A percentile compares a stretch with the other conserved stretches of the same genome.
phyloP scores from a whole-genome alignment of 2,797 vertebrate species.

The Chromobotia macracanthus region DNA sequence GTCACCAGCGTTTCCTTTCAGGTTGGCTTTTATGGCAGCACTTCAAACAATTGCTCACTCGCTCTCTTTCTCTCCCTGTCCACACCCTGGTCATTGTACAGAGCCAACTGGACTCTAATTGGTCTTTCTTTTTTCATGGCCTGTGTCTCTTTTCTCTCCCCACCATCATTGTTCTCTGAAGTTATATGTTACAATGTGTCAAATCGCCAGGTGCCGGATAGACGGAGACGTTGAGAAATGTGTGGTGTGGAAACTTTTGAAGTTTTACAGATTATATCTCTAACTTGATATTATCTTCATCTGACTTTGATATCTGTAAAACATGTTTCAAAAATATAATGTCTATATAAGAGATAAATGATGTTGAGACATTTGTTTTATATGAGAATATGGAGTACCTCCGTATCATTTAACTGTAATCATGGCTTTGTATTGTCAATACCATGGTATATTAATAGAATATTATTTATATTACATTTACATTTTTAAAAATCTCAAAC shows the following conservation, averaged over 20 bases:
- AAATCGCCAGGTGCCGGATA: constrained; percentile 35
- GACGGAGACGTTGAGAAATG: background rate
- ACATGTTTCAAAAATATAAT: too few species aligned
- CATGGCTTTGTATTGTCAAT: too few species aligned
- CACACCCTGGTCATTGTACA: constrained; percentile 75
- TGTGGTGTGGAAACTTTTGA: background rate
- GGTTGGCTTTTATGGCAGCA: constrained; percentile 82
- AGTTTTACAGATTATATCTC: background rate
- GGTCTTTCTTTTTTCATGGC: constrained; percentile 75
- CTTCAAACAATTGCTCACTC: constrained; percentile 79
- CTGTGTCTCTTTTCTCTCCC: constrained; percentile 62
- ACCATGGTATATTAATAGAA: too few species aligned
- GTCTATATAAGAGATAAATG: too few species aligned
- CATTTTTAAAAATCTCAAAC: too few species aligned
- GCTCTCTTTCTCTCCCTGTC: constrained; percentile 67
- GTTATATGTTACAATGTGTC: constrained; percentile 44
- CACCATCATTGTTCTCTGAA: constrained; percentile 64
- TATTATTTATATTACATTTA: too few species aligned
- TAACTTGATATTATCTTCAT: background rate
- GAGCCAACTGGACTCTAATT: constrained; percentile 80
- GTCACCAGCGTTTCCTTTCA: constrained; percentile 82
- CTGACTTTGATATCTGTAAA: too few species aligned
- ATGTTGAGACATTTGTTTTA: too few species aligned
- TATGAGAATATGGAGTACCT: too few species aligned
- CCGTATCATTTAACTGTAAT: too few species aligned